Percentiles rank a stretch among this genome's conserved stretches.
Conservation (phyloP, 2,797 vertebrate species). For the Brachyalestes nurse region DNA sequence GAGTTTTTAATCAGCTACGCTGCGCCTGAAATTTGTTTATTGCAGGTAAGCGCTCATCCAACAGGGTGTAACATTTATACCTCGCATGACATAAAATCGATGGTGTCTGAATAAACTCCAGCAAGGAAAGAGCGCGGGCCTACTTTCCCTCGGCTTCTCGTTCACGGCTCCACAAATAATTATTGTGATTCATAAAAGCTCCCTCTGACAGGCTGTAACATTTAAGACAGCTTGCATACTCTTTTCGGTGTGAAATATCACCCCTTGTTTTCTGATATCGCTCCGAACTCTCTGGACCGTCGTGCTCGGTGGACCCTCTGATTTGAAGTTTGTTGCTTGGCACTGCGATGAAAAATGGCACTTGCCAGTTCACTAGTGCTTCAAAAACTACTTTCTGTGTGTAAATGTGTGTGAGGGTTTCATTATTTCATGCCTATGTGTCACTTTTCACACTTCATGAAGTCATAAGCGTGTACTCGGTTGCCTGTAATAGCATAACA, state of each 20-base stretch:
- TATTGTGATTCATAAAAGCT: slow-evolving; percentile 45
- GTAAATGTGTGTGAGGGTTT: not conserved
- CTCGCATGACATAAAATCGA: slow-evolving; percentile 75
- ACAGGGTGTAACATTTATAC: slow-evolving; percentile 73
- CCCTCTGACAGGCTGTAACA: slow-evolving; percentile 42
- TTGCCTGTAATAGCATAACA: not conserved
- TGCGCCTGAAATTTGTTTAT: slow-evolving; percentile 74
- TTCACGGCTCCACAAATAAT: slow-evolving; percentile 55
- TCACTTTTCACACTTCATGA: slow-evolving; percentile 32
- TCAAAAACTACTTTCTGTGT: not conserved
- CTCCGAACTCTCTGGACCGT: not conserved
- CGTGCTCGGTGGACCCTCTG: not conserved
- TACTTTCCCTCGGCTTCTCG: slow-evolving; percentile 47
- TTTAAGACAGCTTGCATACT: slow-evolving; percentile 33
- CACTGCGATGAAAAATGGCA: not conserved
- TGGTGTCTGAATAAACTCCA: slow-evolving; percentile 79
- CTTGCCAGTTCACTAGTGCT: not conserved
- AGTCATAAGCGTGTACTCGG: slow-evolving; percentile 5
- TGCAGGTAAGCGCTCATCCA: slow-evolving; percentile 71
- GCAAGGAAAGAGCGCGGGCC: slow-evolving; percentile 60
- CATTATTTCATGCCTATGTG: not conserved
- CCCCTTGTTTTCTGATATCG: slow-evolving; percentile 38
- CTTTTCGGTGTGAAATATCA: slow-evolving; percentile 43
- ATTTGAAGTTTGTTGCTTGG: not conserved
- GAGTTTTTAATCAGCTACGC: slow-evolving; percentile 52